Evolutionary conservation across 2,113 vertebrate genomes (phyloP).

Genomic region (Rhinoderma darwinii): DNA sequence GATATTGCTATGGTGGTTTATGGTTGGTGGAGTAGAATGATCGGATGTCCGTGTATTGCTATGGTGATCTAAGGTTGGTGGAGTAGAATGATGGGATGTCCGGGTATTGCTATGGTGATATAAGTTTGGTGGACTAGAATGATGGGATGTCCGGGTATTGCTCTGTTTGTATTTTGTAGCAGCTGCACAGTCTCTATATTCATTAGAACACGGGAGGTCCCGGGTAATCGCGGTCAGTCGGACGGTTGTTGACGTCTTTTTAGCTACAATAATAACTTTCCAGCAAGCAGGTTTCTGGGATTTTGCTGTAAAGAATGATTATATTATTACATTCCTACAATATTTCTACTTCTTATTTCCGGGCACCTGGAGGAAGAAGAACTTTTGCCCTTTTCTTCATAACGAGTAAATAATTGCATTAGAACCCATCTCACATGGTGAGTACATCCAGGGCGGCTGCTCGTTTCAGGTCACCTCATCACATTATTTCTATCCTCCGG

Average conservation of each 20-base stretch:
- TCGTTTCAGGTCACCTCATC: not conserved
- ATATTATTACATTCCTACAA: not conserved
- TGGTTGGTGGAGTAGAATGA: too few relatives aligned
- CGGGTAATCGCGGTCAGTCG: not conserved
- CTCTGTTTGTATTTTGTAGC: too few relatives aligned
- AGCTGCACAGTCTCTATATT: too few relatives aligned
- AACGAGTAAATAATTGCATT: not conserved
- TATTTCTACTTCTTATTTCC: not conserved
- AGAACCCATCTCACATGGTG: not conserved
- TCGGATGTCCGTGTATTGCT: too few relatives aligned
- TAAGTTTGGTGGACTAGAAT: too few relatives aligned
- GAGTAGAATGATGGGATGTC: too few relatives aligned
- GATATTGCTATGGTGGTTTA: too few relatives aligned
- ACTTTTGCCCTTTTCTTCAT: not conserved
- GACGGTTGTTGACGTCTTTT: not conserved
- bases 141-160: not conserved
- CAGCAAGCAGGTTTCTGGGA: not conserved
- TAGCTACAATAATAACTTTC: not conserved
- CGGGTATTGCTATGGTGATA: too few relatives aligned
- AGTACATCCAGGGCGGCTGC: not conserved
- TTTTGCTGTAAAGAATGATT: not conserved
- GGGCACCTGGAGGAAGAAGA: not conserved
- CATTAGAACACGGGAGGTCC: too few relatives aligned
- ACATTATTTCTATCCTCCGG: not conserved
- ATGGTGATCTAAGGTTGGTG: not conserved